Base-by-base conservation (phyloP, 30 jellyfish, hydroid and myxozoan species). In the Mastigias papua region DNA sequence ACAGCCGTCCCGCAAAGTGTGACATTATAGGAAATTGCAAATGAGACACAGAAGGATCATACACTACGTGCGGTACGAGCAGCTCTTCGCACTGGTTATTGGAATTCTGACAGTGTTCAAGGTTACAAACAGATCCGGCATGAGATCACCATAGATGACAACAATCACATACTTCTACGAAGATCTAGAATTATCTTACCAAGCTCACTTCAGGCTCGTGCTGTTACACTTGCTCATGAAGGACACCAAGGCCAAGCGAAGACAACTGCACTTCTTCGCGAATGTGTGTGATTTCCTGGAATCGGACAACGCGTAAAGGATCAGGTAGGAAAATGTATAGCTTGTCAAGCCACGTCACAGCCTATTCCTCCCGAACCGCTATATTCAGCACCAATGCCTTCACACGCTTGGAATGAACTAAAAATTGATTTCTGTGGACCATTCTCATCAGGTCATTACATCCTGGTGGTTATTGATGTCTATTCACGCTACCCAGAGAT, bases 201-300 rank as follows among this genome's bases (percentile, higher is more conserved):
- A 35, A 25, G 35, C 32, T 25, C 32, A 31, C 76, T 87, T 20
- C 82, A 66, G 48, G 42, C 80, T 20, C 51, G 48, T n/a, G 93
- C 88, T 0, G 33, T 50, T 0, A 17, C 62, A 34, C 78, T 77
- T 20, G 93, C 79, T 7, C 96, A 76, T 48, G 35, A 1, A 48
- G 95, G 96, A 27, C 89, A 87, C 70, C 96, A 78, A 48, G 96
- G 94, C 2, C 30, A 81, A 6, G 84, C 60, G n/a, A 72, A 71
- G 68, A 89, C 95, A 2, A 89, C 83, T 21, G 34, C 76, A 25
- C 26, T 72, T n/a, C 17, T 50, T 16, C 32, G 79, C n/a, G 72
- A 35, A 48, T 30, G 37, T 42, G 54, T 42, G 54, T 42, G 1
- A 26, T 87, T 0, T 58, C 95, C 94, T 9, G 48, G 34, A 17